These are phyloP conservation scores for Saturnia japonica DNA, from an alignment of 2,888 invertebrate species.

Conservation along the genomic window DNA sequence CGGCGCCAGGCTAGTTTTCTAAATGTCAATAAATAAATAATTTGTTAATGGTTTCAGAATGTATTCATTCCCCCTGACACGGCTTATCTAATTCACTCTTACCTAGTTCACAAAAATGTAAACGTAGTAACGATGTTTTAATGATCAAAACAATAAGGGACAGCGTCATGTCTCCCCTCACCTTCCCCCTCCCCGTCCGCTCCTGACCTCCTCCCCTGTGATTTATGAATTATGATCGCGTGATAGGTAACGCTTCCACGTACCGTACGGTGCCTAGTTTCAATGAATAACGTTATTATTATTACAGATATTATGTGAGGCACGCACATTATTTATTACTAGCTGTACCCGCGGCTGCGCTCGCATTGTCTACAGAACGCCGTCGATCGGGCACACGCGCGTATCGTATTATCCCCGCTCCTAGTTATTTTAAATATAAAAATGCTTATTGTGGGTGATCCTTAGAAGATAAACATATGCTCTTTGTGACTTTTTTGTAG, in stretches of 20 bases:
- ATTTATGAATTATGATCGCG: conserved; percentile 70
- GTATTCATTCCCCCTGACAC: neutral
- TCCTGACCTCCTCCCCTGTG: too few species aligned
- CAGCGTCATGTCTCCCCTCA: conserved; percentile 51
- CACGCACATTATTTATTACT: too few species aligned
- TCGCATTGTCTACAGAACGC: too few species aligned
- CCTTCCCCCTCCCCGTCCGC: too few species aligned
- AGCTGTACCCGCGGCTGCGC: too few species aligned
- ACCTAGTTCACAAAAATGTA: conserved; percentile 3
- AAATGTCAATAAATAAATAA: neutral
- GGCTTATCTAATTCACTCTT: conserved; percentile 1
- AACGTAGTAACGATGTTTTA: conserved; percentile 74
- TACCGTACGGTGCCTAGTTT: conserved; percentile 18
- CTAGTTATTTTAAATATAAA: too few species aligned
- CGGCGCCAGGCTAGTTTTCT: too few species aligned
- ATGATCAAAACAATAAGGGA: conserved; percentile 73
- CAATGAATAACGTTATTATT: conserved; percentile 28
- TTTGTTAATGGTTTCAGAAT: neutral
- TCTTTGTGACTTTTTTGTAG: too few species aligned
- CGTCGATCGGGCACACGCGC: too few species aligned
- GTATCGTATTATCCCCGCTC: too few species aligned
- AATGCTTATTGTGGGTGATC: too few species aligned
- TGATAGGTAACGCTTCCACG: conserved; percentile 52
- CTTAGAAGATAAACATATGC: too few species aligned
- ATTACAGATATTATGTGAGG: conserved; percentile 27